phyloP scores from a whole-genome alignment of 2,888 invertebrate genomes.

The Dusona sp. region DNA sequence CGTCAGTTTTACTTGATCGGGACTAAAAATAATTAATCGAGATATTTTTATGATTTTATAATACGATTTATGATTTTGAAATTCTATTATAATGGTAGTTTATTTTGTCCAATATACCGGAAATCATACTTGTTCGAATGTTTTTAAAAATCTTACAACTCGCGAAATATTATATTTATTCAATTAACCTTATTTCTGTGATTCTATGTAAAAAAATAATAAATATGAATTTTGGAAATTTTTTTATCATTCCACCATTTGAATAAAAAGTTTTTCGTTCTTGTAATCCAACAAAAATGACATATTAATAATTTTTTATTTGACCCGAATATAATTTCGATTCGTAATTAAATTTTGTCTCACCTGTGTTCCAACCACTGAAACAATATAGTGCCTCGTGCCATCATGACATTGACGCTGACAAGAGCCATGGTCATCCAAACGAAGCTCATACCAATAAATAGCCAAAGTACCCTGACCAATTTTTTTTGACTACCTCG shows the following conservation, averaged over 20 bases:
- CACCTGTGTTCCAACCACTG: constrained; percentile 88
- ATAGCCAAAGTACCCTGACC: constrained; percentile 90
- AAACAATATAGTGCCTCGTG: constrained; percentile 87
- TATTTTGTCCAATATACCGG: no score
- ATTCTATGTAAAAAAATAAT: no score
- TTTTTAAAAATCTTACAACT: no score
- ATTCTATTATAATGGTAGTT: no score
- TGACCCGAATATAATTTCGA: background rate
- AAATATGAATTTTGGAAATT: no score
- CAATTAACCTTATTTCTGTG: no score
- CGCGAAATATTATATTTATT: no score
- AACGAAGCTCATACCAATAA: constrained; percentile 88
- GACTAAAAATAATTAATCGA: constrained; percentile 83
- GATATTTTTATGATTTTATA: background rate
- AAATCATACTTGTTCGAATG: no score
- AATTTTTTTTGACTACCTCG: constrained; percentile 89
- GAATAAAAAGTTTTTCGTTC: background rate
- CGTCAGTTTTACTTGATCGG: constrained; percentile 84
- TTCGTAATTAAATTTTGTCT: background rate
- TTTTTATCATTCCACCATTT: no score
- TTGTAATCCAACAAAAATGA: background rate
- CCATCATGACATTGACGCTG: constrained; percentile 89
- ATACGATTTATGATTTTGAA: no score
- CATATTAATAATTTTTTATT: background rate
- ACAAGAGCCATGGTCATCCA: constrained; percentile 90